Base-by-base conservation (phyloP, 2,113 vertebrate genomes). In the Reinhardtius hippoglossoides region DNA sequence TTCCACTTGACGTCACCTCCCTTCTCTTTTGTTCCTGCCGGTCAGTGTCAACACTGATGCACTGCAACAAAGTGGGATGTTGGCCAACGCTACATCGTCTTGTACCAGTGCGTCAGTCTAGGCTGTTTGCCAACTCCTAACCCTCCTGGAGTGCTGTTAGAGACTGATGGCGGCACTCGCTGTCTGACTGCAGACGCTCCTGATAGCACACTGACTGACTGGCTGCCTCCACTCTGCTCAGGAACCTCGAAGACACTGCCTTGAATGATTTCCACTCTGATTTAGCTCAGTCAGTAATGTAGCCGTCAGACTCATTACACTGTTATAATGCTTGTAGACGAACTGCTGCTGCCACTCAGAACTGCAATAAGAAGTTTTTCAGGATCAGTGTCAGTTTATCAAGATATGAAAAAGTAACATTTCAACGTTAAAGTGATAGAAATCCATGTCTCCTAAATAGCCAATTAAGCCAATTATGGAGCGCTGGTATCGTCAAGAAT, bases 231-330 rank as follows among this genome's bases (percentile, higher is more conserved):
- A 18, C 55, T 74, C 54, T 60, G 23, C 75, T 65, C 23, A 21
- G 40, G 14, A 8, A 64, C 20, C 48, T 37, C 5, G 57, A 50
- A 61, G 26, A 78, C n/a, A 31, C 37, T 54, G 13, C 40, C 26
- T 10, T 26, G 18, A 79, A 67, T 9, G 26, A 78, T 83, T 70
- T 48, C 23, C 40, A 18, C 55, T 72, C 48, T 69, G 48, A 73
- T 69, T 26, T 48, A 56, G 57, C 42, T 35, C 18, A 69, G 27
- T 50, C 15, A 20, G 18, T 71, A 44, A 68, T 75, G 67, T 50
- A 48, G 61, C 37, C 56, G 50, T 76, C 7, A 1, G 56, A 63
- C 78, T 60, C 56, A 46, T 74, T 26, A 48, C 15, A 24, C 27
- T 18, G n/a, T 20, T 81, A 67, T 54, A 69, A 75, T 63, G 72